Evolutionary conservation across 2,888 invertebrate species (phyloP).

Genomic region (Agrotis clavis): DNA sequence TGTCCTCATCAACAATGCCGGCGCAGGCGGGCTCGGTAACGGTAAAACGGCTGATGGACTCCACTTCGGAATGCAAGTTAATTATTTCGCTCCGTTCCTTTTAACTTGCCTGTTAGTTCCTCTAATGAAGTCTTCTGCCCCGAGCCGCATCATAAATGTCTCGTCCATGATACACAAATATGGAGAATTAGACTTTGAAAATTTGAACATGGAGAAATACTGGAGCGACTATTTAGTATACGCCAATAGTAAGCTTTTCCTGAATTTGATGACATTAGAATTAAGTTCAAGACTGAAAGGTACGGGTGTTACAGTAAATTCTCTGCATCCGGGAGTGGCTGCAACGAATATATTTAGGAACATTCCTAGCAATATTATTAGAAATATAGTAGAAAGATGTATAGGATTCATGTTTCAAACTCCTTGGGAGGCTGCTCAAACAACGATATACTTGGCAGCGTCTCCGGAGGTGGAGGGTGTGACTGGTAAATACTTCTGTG

Average conservation of each 20-base stretch:
- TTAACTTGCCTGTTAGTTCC: slow-evolving; percentile 92
- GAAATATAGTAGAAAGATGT: slow-evolving; percentile 71
- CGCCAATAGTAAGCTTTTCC: slow-evolving; percentile 92
- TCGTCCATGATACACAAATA: slow-evolving; percentile 91
- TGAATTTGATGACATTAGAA: slow-evolving; percentile 92
- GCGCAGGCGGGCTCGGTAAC: slow-evolving; percentile 86
- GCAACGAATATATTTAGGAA: slow-evolving; percentile 93
- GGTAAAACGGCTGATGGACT: slow-evolving; percentile 92
- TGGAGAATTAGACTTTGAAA: slow-evolving; percentile 85
- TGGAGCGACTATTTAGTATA: slow-evolving; percentile 89
- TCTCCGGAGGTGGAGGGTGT: slow-evolving; percentile 91
- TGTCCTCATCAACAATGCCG: slow-evolving; percentile 92
- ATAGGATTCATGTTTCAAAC: slow-evolving; percentile 89
- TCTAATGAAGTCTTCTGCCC: slow-evolving; percentile 90
- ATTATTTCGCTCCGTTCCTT: slow-evolving; percentile 94
- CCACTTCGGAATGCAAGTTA: slow-evolving; percentile 93
- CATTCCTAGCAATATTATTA: slow-evolving; percentile 85
- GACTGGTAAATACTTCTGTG: slow-evolving; percentile 93
- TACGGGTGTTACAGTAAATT: slow-evolving; percentile 93
- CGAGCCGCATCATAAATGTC: slow-evolving; percentile 92
- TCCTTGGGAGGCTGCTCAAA: slow-evolving; percentile 92
- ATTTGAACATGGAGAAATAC: slow-evolving; percentile 88
- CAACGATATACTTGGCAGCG: slow-evolving; percentile 91
- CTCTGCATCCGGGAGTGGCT: slow-evolving; percentile 94
- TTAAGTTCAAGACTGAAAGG: slow-evolving; percentile 91